A percentile compares a stretch with the other conserved stretches of the same genome.
These are phyloP conservation scores for Xiphorhynchus erythropygius DNA, from an alignment of 2,797 vertebrate genomes.

Conservation along the genomic window DNA sequence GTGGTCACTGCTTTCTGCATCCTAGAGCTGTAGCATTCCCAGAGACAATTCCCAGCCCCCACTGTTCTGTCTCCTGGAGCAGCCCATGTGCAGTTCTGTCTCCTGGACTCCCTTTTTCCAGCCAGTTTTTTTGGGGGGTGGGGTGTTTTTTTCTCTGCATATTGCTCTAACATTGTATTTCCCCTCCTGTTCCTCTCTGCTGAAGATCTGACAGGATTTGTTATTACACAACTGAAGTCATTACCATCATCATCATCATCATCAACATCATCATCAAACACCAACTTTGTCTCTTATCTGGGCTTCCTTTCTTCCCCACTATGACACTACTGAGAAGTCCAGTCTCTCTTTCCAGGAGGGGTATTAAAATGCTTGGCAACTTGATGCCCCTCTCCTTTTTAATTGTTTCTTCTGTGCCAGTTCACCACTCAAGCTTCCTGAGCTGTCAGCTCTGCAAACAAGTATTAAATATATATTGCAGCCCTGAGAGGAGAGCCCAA, in stretches of 20 bases:
- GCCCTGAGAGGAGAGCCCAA: conserved; percentile 5
- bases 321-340: neutral
- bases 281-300: neutral
- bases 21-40: neutral
- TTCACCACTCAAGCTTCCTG: conserved; percentile 8
- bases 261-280: neutral
- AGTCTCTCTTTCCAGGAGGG: neutral
- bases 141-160: neutral
- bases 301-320: neutral
- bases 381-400: neutral
- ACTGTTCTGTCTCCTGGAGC: neutral
- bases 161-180: neutral
- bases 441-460: conserved; percentile 24
- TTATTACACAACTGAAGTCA: neutral
- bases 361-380: conserved; percentile 5
- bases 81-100: neutral
- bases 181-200: neutral
- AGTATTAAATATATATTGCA: conserved; percentile 38
- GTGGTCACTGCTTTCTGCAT: fast-evolving
- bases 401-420: conserved; percentile 5
- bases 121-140: fast-evolving
- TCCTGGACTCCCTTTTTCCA: neutral
- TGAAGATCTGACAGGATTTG: neutral
- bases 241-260: neutral
- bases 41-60: neutral